These are phyloP conservation scores for Eutolmus rufibarbis DNA, from an alignment of 2,888 invertebrate species.

Conservation along the genomic window DNA sequence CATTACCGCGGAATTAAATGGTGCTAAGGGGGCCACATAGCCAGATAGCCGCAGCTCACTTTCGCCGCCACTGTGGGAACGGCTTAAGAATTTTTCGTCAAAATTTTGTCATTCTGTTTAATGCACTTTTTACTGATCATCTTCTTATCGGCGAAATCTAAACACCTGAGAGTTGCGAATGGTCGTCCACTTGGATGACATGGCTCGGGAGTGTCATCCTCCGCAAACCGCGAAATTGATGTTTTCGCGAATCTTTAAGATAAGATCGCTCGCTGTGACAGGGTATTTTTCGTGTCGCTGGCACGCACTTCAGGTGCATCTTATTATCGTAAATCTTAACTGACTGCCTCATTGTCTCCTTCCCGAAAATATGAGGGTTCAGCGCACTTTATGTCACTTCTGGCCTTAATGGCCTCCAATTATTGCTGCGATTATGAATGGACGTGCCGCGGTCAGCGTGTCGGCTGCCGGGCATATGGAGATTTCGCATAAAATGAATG, in stretches of 20 bases:
- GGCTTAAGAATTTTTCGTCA: not conserved
- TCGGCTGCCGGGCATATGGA: not conserved
- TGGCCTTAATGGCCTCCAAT: slow-evolving; percentile 26
- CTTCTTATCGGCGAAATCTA: not conserved
- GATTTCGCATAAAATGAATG: not conserved
- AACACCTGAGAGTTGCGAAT: not conserved
- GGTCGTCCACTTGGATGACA: not conserved
- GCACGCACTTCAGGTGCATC: not conserved
- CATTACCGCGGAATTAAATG: slow-evolving; percentile 14
- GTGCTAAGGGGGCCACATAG: not conserved
- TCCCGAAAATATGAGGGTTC: not conserved
- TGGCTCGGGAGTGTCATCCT: not conserved
- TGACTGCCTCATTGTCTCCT: not conserved
- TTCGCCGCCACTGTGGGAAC: not conserved
- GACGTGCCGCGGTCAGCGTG: not conserved
- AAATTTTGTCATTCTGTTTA: not conserved
- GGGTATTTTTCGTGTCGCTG: not conserved
- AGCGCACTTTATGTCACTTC: slow-evolving; percentile 19
- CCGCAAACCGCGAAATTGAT: not conserved
- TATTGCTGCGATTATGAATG: not conserved
- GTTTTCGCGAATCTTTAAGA: not conserved
- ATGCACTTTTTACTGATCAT: not conserved
- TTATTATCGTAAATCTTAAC: not conserved
- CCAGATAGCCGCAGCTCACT: not conserved
- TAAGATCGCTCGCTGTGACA: not conserved